phyloP scores from a whole-genome alignment of 2,888 invertebrate genomes.

The Apoda limacodes region DNA sequence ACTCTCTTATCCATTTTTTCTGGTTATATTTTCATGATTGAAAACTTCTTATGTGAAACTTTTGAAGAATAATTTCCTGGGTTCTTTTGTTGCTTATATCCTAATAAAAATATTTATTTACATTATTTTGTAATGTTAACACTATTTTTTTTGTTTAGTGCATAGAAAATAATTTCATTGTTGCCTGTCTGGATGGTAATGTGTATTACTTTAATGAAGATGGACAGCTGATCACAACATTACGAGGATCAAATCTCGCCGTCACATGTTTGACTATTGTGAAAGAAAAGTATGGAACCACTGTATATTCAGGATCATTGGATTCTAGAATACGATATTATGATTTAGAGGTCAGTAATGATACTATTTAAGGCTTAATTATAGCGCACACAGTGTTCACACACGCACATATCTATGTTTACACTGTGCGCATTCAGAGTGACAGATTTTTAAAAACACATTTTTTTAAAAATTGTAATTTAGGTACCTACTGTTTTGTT shows the following conservation, averaged over 20 bases:
- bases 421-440: too few relatives aligned
- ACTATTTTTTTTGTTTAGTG: conserved; percentile 56
- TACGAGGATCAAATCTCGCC: conserved; percentile 69
- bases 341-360: conserved; percentile 59
- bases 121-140: too few relatives aligned
- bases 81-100: too few relatives aligned
- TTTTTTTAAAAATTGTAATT: too few relatives aligned
- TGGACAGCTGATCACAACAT: conserved; percentile 63
- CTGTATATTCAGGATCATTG: conserved; percentile 72
- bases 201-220: conserved; percentile 71
- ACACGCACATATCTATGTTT: too few relatives aligned
- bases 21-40: too few relatives aligned
- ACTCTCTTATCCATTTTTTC: neutral
- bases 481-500: too few relatives aligned
- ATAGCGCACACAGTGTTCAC: neutral
- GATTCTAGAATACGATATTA: conserved; percentile 72
- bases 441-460: too few relatives aligned
- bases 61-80: too few relatives aligned
- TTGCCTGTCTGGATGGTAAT: conserved; percentile 73
- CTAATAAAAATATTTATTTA: too few relatives aligned
- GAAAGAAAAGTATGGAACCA: conserved; percentile 54
- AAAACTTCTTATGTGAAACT: too few relatives aligned
- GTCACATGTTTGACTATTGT: conserved; percentile 72
- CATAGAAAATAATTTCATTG: conserved; percentile 69
- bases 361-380: conserved; percentile 2